Conservation (phyloP, 2,888 invertebrate species). For the Fragum sueziense region DNA sequence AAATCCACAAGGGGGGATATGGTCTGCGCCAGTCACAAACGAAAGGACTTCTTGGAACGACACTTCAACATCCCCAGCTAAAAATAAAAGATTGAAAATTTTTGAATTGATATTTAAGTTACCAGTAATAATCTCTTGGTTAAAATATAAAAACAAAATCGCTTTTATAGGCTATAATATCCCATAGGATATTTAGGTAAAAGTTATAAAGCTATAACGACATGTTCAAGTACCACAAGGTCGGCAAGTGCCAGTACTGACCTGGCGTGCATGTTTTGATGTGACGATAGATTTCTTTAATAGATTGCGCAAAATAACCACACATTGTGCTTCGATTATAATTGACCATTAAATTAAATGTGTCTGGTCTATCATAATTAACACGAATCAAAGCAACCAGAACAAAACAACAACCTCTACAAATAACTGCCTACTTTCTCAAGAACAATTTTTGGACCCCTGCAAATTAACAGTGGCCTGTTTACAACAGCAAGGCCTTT, state of each 20-base stretch:
- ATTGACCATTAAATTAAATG: no score
- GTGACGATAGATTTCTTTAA: no score
- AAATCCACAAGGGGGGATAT: conserved; percentile 27
- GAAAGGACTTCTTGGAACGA: conserved; percentile 18
- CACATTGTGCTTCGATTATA: no score
- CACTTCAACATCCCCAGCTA: conserved; percentile 14
- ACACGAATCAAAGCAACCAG: neutral
- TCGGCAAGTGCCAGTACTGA: no score
- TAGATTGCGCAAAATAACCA: no score
- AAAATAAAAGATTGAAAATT: neutral
- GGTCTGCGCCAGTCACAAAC: conserved; percentile 23
- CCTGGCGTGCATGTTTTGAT: no score
- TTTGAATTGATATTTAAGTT: neutral
- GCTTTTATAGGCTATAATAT: no score
- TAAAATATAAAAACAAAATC: neutral
- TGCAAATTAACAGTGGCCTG: neutral
- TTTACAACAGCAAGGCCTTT: neutral
- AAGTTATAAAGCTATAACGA: no score
- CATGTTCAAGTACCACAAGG: no score
- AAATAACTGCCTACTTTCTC: neutral
- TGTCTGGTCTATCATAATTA: neutral
- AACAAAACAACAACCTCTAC: neutral
- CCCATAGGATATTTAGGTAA: no score
- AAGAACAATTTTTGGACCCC: neutral
- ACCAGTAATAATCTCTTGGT: neutral